A percentile compares a stretch with the other conserved stretches of the same genome.
These are phyloP conservation scores for Caenorhabditis sp. DNA, from an alignment of 2,888 invertebrate genomes.

Conservation along the genomic window DNA sequence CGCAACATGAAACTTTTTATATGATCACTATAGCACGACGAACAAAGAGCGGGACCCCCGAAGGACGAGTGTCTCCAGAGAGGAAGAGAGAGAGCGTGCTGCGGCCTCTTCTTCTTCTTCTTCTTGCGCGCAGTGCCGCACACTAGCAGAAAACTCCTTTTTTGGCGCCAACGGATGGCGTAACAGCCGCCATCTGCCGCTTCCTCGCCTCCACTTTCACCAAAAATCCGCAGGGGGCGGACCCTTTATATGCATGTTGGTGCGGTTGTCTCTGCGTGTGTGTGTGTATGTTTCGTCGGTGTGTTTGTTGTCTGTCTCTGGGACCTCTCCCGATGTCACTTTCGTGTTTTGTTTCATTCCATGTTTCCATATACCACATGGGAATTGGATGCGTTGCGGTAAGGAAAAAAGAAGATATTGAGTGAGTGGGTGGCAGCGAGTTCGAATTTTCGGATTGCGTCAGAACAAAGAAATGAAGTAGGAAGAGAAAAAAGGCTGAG, in stretches of 20 bases:
- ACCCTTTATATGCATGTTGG: conserved; percentile 38
- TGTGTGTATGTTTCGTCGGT: conserved; percentile 50
- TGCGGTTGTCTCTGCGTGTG: neutral
- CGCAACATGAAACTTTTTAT: conserved; percentile 54
- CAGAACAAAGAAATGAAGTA: conserved; percentile 23
- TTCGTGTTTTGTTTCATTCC: conserved; percentile 51
- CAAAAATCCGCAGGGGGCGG: conserved; percentile 53
- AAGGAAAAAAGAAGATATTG: conserved; percentile 28
- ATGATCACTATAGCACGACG: conserved; percentile 54
- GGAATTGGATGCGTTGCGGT: conserved; percentile 43
- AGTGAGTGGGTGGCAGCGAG: conserved; percentile 12
- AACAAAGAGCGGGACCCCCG: conserved; percentile 53
- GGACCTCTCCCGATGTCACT: conserved; percentile 37
- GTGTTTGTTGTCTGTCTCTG: conserved; percentile 56
- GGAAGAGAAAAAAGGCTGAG: neutral
- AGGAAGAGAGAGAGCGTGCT: conserved; percentile 48
- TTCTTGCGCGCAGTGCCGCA: conserved; percentile 47
- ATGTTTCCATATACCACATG: conserved; percentile 43
- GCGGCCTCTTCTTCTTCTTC: conserved; percentile 30
- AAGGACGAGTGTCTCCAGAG: conserved; percentile 61
- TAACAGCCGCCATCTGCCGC: conserved; percentile 56
- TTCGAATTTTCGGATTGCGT: conserved; percentile 38
- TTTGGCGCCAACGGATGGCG: conserved; percentile 57
- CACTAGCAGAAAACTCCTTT: conserved; percentile 50
- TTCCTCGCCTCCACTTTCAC: conserved; percentile 46